These are phyloP conservation scores for Hippocampus mohnikei DNA, from an alignment of 2,113 vertebrate genomes.

Conservation along the genomic window DNA sequence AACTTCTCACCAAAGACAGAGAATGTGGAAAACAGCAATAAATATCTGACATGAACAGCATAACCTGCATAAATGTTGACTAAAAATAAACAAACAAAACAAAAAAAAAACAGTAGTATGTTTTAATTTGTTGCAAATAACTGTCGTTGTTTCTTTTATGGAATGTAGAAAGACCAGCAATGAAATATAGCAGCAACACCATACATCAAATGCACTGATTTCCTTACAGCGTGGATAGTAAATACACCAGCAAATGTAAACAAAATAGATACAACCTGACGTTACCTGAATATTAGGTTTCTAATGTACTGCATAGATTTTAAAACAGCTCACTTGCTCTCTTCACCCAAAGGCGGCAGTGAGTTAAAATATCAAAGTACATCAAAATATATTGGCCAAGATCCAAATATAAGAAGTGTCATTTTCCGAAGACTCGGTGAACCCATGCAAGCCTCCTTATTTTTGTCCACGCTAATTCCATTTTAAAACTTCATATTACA, in stretches of 20 bases:
- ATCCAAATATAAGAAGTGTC: neutral
- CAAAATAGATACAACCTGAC: slow-evolving; percentile 28
- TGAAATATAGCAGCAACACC: neutral
- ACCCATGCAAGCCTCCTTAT: neutral
- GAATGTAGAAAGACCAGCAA: slow-evolving; percentile 1
- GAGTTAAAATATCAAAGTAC: neutral
- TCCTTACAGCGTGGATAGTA: neutral
- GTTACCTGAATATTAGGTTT: slow-evolving; percentile 10
- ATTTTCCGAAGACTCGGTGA: neutral
- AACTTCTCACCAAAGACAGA: slow-evolving; percentile 49
- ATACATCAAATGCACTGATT: neutral
- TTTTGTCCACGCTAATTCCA: neutral
- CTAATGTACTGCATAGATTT: neutral
- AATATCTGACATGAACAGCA: slow-evolving; percentile 47
- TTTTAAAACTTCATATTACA: slow-evolving; percentile 1
- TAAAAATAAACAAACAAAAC: neutral
- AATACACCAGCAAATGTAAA: slow-evolving; percentile 35
- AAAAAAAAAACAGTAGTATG: slow-evolving; percentile 1
- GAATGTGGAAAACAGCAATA: slow-evolving; percentile 47
- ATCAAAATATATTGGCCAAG: neutral
- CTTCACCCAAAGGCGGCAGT: neutral
- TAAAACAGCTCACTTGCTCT: neutral
- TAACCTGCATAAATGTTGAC: slow-evolving; percentile 19
- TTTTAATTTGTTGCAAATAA: neutral
- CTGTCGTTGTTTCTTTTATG: neutral